Evolutionary conservation across 2,888 invertebrate species (phyloP).

Genomic region (Alsophila aescularia): DNA sequence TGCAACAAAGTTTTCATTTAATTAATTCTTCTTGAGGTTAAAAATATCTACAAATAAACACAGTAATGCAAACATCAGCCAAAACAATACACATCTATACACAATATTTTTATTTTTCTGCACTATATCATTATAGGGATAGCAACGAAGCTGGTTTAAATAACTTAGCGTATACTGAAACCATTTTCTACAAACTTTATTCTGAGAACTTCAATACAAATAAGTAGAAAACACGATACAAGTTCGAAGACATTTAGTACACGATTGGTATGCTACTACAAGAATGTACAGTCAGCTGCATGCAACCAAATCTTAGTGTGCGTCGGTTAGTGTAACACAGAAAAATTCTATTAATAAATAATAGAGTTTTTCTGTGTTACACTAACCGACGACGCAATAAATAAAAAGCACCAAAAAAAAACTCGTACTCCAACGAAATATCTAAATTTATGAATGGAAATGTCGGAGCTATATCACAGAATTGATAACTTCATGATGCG

Average conservation of each 20-base stretch:
- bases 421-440: no score
- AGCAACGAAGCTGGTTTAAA: background rate
- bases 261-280: constrained; percentile 17
- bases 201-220: constrained; percentile 12
- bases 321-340: no score
- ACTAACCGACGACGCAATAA: no score
- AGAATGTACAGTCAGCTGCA: background rate
- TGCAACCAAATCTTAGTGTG: background rate
- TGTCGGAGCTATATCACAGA: no score
- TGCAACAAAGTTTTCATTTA: background rate
- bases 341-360: no score
- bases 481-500: no score
- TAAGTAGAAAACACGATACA: constrained; percentile 46
- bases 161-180: background rate
- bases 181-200: constrained; percentile 4
- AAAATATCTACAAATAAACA: background rate
- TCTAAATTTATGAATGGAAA: no score
- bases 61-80: background rate
- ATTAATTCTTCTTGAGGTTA: background rate
- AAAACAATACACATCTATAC: no score
- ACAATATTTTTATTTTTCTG: no score
- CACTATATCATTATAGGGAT: no score
- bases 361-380: no score
- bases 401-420: no score
- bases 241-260: constrained; percentile 33